phyloP scores from a whole-genome alignment of 2,888 invertebrate species.

The Cephus spinipes region DNA sequence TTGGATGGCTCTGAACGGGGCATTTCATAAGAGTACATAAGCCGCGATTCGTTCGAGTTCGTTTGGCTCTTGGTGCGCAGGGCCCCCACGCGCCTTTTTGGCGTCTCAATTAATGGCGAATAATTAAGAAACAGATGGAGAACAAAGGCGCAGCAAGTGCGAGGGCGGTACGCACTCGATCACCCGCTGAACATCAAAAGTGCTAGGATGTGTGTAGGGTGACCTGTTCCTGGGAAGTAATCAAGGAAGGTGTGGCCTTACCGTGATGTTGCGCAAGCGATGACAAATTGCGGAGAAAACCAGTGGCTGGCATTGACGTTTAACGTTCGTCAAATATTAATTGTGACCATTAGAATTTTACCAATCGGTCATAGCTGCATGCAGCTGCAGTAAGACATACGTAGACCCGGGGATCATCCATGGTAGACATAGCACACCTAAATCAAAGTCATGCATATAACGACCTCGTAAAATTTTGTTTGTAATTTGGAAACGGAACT shows the following conservation, averaged over 20 bases:
- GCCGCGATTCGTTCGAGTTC: background rate
- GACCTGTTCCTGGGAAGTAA: background rate
- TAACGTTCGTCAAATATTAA: background rate
- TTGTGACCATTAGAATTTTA: background rate
- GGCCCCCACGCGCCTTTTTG: slow-evolving; percentile 4
- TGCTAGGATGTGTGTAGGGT: background rate
- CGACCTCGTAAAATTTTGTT: background rate
- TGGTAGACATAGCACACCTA: too few species aligned
- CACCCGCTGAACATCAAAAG: background rate
- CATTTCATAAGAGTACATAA: background rate
- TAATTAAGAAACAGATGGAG: slow-evolving; percentile 16
- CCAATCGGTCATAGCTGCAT: too few species aligned
- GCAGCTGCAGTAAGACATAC: too few species aligned
- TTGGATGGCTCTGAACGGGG: background rate
- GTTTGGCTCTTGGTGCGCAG: background rate
- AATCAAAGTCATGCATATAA: background rate
- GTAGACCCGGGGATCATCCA: too few species aligned
- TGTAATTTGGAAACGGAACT: background rate
- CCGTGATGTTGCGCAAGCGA: slow-evolving; percentile 13
- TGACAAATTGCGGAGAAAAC: slow-evolving; percentile 22
- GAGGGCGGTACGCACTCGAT: slow-evolving; percentile 15
- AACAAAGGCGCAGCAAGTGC: slow-evolving; percentile 11
- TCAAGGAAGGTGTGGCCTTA: slow-evolving; percentile 16
- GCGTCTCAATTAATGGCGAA: slow-evolving; percentile 17
- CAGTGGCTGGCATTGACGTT: slow-evolving; percentile 13